Base-by-base conservation (phyloP, 2,113 vertebrate genomes). In the Plectropomus leopardus region DNA sequence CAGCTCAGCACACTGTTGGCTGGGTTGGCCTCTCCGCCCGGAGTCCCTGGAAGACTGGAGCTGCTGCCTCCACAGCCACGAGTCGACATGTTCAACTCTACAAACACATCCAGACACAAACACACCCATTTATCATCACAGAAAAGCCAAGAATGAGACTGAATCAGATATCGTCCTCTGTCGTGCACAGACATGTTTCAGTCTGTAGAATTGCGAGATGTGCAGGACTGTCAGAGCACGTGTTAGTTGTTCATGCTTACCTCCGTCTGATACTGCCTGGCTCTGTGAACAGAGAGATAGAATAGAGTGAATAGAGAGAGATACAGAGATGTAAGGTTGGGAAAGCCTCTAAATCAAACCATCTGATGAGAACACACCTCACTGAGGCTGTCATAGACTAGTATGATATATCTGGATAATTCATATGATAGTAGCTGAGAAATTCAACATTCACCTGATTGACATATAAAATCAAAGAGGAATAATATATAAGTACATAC, bases 1-100 rank as follows among this genome's bases (percentile, higher is more conserved):
- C 98, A 99, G 92, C 96, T 96, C 89, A 96, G 96, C 78, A 99
- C 97, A 16, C 95, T 94, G 34, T 94, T 95, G 47, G 95, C 93
- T 1, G 91, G 94, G 63, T 81, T 76, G 2, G 66, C 28, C 0
- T 90, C 59, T 34, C 95, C 91, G 44, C 94, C 93, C 0, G 95
- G 92, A 1, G 94, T 94, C 42, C 94, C 96, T 0, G 97, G 97
- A 70, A 99, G 94, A 64, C 95, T 95, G 79, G 73, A 88, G 87
- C 94, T 95, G 90, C 96, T 98, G 95, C 96, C 92, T 78, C 92
- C 82, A 47, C 94, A 40, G 51, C 92, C 89, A 1, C 87, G 76
- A 3, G 91, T 82, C 36, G 92, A 72, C 87, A 93, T 92, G 85
- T 94, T 95, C 83, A 96, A 88, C 74, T 96, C 95, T 96, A 76